These are phyloP conservation scores for Panurus biarmicus DNA, from an alignment of 2,113 vertebrate genomes.

Conservation along the genomic window DNA sequence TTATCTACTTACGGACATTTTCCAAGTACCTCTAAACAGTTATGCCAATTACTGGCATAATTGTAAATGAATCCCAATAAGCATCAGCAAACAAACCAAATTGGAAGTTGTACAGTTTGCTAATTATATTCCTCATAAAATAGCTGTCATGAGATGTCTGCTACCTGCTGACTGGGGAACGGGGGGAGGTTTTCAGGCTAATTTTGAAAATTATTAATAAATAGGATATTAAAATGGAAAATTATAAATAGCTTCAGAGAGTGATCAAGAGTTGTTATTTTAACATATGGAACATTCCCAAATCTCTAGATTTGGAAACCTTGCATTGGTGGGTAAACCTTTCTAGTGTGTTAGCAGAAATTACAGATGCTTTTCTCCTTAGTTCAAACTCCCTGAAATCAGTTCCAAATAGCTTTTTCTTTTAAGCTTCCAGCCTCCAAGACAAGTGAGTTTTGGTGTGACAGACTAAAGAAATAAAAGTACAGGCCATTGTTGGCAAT, in stretches of 20 bases:
- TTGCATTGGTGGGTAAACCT: background rate
- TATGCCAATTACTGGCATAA: conserved; percentile 18
- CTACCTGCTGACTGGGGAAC: conserved; percentile 18
- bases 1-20: conserved; percentile 20
- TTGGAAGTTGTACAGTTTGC: background rate
- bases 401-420: background rate
- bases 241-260: conserved; percentile 1
- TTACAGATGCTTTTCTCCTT: background rate
- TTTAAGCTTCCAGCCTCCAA: background rate
- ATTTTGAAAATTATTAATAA: conserved; percentile 24
- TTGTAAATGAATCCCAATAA: conserved; percentile 39
- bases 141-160: conserved; percentile 17
- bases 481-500: background rate
- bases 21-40: conserved; percentile 40
- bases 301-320: background rate
- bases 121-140: conserved; percentile 23
- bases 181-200: background rate
- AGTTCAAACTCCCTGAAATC: background rate
- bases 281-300: background rate
- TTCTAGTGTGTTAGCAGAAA: background rate
- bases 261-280: background rate
- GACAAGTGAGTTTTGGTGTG: background rate
- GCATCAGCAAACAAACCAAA: conserved; percentile 30
- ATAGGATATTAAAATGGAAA: conserved; percentile 1
- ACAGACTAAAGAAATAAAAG: background rate